These are phyloP conservation scores for Alethe diademata DNA, from an alignment of 2,113 vertebrate species.

Conservation along the genomic window DNA sequence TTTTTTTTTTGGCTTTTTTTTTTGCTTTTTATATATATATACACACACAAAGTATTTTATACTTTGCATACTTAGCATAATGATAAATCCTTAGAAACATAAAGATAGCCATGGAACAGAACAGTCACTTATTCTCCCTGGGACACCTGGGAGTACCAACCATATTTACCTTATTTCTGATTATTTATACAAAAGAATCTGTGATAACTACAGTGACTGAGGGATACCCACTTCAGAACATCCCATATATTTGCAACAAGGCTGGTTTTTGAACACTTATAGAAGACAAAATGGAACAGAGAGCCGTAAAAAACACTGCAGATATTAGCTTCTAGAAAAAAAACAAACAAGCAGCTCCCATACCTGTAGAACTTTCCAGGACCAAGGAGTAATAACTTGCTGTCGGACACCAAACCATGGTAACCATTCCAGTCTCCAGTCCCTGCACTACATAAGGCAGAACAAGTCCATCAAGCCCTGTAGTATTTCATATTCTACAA, in stretches of 20 bases:
- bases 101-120: background rate
- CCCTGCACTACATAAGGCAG: background rate
- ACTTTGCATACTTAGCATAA: background rate
- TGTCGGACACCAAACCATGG: background rate
- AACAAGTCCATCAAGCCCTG: background rate
- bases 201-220: background rate
- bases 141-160: background rate
- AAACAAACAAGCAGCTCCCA: background rate
- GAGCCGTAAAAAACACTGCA: background rate
- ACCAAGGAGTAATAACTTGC: background rate
- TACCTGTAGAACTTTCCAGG: background rate
- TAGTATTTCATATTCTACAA: background rate
- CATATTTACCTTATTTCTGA: background rate
- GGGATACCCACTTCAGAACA: background rate
- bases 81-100: background rate
- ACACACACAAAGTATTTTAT: background rate
- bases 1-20: background rate
- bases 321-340: background rate
- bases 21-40: background rate
- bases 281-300: background rate
- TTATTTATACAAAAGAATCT: background rate
- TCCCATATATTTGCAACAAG: background rate
- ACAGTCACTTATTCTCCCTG: background rate
- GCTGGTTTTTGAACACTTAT: background rate
- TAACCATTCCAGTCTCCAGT: background rate